Base-by-base conservation (phyloP, 2,113 vertebrate species). In the Dicentrarchus labrax region DNA sequence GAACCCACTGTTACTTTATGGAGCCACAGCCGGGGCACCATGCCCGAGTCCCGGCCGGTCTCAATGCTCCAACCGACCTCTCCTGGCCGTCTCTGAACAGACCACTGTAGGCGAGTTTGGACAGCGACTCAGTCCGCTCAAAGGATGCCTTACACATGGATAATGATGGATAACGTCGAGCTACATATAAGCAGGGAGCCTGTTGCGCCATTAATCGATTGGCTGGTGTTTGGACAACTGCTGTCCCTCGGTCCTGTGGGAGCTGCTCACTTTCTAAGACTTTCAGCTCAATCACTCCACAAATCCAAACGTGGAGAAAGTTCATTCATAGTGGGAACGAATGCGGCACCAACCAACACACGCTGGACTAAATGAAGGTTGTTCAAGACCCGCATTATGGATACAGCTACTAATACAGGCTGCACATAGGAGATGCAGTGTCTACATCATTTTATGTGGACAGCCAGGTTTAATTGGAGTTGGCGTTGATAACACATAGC, bases 151-250 rank as follows among this genome's bases (percentile, higher is more conserved):
- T 76, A 64, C 72, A 48, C 65, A 36, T 51, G 84, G 76, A 71
- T 85, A 22, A 71, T 87, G 83, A 86, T 86, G 88, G 82, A 80
- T 82, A 47, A 75, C 39, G 59, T 77, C 30, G 30, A 30, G 30
- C 65, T 41, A 30, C 69, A 51, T 68, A 43, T 62, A 43, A 36
- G 54, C 54, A 62, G 22, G 60, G 48, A 67, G 78, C 77, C 82
- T 83, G 84, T 91, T 90, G 88, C 77, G 62, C 69, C 74, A 89
- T 79, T 81, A 84, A 90, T 88, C 84, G 86, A 90, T 81, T 62
- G 66, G 11, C 59, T 75, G 22, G 68, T 92, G 90, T 93, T 93
- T 91, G 85, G 87, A 90, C 91, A 89, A 93, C 88, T 88, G 87
- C 64, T 87, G 11, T 69, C 62, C 30, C 17, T 47, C 66, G 24